Base-by-base conservation (phyloP, 1,140 invertebrate genomes). In the Pseudomyrmex pallidus region DNA sequence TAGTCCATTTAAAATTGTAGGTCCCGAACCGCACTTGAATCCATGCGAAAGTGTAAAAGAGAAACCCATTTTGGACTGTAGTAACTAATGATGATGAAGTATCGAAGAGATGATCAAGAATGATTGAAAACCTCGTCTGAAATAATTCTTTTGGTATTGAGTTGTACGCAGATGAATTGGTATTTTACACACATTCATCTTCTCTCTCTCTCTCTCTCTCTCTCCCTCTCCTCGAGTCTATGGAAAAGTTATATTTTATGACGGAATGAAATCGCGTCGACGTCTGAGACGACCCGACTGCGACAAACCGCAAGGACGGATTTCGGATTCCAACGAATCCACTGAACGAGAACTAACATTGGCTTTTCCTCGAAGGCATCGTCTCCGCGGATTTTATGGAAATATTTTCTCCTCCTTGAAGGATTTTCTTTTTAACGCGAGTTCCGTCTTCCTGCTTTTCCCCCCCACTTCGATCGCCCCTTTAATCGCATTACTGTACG, bases 401-500 rank as follows among this genome's bases (percentile, higher is more conserved):
- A 89, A 89, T 89, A 89, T 89, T 89, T 87, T 82, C 76, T 74
- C 56, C 70, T 68, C 52, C 62, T 61, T 13, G 22, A 52, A 9
- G 73, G 70, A 85, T 78, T 88, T 88, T 85, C 87, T 88, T 88
- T 83, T 88, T 88, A 88, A 85, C 83, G 72, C 57, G 25, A 12
- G 13, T 64, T 48, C 13, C 63, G 48, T 82, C 25, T n/a, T 13
- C 46, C 20, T 22, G 20, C 22, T n/a, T 15, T 25, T 13, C 22
- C 48, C n/a, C 68, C 66, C 57, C 35, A 56, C 25, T n/a, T 17
- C 10, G 25, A 52, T 59, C 10, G 25, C 57, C 63, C 48, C 87
- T 86, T 88, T 89, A 89, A 88, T 88, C 87, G 84, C 72, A 88
- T 88, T 88, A 86, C 59, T 87, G 74, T 59, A 76, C 87, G 59